phyloP scores from a whole-genome alignment of 64 coral and sea anemone species.

The Montipora efflorescens region DNA sequence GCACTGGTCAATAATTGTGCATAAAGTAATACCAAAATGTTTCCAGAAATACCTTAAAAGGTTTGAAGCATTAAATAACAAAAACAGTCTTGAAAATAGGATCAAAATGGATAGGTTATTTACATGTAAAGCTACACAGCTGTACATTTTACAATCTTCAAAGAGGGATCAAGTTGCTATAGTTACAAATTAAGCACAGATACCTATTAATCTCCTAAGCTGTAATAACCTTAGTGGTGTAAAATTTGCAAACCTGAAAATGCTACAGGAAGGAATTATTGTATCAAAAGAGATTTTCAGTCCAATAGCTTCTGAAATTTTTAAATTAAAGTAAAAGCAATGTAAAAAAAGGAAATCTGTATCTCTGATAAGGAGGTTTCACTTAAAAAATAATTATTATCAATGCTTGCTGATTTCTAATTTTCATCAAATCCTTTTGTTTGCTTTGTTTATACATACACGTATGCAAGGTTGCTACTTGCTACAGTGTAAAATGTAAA shows the following conservation, averaged over 20 bases:
- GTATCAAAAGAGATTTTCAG: neutral
- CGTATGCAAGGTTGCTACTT: neutral
- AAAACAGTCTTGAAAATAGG: too few species aligned
- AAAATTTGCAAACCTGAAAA: neutral
- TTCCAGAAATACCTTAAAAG: too few species aligned
- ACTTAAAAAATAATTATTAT: neutral
- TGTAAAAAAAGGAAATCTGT: neutral
- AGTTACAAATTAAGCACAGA: slow-evolving; percentile 1
- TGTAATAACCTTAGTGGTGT: neutral
- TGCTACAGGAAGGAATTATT: neutral
- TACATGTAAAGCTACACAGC: too few species aligned
- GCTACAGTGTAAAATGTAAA: neutral
- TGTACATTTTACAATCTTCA: neutral
- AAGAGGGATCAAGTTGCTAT: neutral
- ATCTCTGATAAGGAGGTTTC: neutral
- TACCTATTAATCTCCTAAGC: neutral
- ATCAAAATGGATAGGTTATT: too few species aligned
- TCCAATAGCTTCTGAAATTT: neutral
- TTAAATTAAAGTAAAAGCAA: too few species aligned
- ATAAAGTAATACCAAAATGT: too few species aligned
- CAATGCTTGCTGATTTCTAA: neutral
- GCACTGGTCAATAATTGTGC: too few species aligned
- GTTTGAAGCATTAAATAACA: too few species aligned
- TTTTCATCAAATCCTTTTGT: neutral
- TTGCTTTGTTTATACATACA: neutral